Percentiles rank a stretch among this genome's conserved stretches.
These are phyloP conservation scores for Drosophila takahashii DNA, from an alignment of 1,140 invertebrate genomes.

Conservation along the genomic window DNA sequence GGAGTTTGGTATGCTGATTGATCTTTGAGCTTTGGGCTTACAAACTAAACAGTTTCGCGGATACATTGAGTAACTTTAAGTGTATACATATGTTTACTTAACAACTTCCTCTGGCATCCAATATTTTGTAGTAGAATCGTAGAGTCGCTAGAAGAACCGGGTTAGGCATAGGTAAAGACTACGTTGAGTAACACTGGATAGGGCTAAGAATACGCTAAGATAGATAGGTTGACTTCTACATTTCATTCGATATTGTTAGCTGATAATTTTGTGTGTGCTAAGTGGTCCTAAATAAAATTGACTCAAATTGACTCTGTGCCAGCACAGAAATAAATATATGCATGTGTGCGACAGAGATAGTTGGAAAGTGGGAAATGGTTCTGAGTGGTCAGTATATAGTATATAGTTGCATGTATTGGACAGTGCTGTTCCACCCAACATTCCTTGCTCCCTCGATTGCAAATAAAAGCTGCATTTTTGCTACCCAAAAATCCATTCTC, in stretches of 20 bases:
- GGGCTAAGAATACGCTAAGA: slow-evolving; percentile 36
- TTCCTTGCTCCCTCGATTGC: not conserved
- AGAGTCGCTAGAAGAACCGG: slow-evolving; percentile 11
- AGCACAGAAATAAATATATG: slow-evolving; percentile 21
- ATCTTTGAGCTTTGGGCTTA: slow-evolving; percentile 44
- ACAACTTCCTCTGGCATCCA: slow-evolving; percentile 35
- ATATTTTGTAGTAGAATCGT: slow-evolving; percentile 10
- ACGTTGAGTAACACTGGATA: slow-evolving; percentile 43
- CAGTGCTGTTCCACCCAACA: slow-evolving; percentile 33
- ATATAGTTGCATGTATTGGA: slow-evolving; percentile 48
- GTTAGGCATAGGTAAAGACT: slow-evolving; percentile 15
- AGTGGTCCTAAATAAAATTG: slow-evolving; percentile 27
- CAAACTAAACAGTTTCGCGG: slow-evolving; percentile 23
- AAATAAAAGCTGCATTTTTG: slow-evolving; percentile 12
- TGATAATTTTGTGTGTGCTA: not conserved
- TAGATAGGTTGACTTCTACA: slow-evolving; percentile 14
- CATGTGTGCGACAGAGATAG: slow-evolving; percentile 14
- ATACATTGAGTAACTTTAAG: slow-evolving; percentile 5
- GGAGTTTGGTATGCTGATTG: slow-evolving; percentile 8
- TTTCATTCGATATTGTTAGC: not conserved
- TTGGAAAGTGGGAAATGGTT: slow-evolving; percentile 1
- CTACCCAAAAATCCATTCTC: slow-evolving; percentile 7
- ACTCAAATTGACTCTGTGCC: slow-evolving; percentile 44
- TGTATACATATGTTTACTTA: slow-evolving; percentile 20
- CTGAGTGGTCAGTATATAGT: not conserved